These are phyloP conservation scores for Acanthurus tractus DNA, from an alignment of 2,797 vertebrate genomes.

Conservation along the genomic window DNA sequence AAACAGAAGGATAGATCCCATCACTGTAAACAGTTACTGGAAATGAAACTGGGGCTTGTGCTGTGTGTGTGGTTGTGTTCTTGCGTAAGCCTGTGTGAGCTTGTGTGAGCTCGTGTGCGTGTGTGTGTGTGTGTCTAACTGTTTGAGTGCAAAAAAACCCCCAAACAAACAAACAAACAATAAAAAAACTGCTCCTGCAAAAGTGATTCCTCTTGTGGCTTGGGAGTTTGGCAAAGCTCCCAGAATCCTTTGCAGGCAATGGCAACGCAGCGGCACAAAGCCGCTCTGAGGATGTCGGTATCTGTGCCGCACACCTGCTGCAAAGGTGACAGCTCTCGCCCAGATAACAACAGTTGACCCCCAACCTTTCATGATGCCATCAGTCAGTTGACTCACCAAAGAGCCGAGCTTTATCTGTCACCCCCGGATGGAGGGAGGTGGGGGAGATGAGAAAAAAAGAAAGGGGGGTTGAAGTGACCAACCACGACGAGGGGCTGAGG, in stretches of 20 bases:
- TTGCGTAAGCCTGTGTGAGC: too few relatives aligned
- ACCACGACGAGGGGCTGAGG: slow-evolving; percentile 33
- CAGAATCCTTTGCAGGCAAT: slow-evolving; percentile 79
- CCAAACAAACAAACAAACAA: too few relatives aligned
- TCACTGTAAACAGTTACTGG: slow-evolving; percentile 57
- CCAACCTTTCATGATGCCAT: slow-evolving; percentile 77
- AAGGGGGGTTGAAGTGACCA: slow-evolving; percentile 43
- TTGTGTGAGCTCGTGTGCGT: background rate
- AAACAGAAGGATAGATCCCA: slow-evolving; percentile 60
- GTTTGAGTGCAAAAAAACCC: slow-evolving; percentile 24
- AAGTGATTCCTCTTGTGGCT: slow-evolving; percentile 71
- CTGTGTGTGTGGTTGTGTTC: slow-evolving; percentile 25
- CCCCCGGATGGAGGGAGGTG: slow-evolving; percentile 29
- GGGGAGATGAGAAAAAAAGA: slow-evolving; percentile 3
- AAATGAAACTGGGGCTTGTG: slow-evolving; percentile 44
- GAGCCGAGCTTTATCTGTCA: slow-evolving; percentile 46
- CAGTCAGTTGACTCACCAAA: slow-evolving; percentile 69
- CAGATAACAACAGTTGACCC: slow-evolving; percentile 78
- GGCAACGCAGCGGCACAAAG: slow-evolving; percentile 69
- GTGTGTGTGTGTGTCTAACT: slow-evolving; percentile 24
- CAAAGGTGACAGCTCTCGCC: slow-evolving; percentile 71
- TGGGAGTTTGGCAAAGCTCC: slow-evolving; percentile 78
- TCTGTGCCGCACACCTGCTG: slow-evolving; percentile 82
- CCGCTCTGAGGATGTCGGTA: slow-evolving; percentile 65
- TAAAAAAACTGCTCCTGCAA: slow-evolving; percentile 45